Evolutionary conservation across 1,140 invertebrate species (phyloP).

Genomic region (Panagrolaimus sp.): DNA sequence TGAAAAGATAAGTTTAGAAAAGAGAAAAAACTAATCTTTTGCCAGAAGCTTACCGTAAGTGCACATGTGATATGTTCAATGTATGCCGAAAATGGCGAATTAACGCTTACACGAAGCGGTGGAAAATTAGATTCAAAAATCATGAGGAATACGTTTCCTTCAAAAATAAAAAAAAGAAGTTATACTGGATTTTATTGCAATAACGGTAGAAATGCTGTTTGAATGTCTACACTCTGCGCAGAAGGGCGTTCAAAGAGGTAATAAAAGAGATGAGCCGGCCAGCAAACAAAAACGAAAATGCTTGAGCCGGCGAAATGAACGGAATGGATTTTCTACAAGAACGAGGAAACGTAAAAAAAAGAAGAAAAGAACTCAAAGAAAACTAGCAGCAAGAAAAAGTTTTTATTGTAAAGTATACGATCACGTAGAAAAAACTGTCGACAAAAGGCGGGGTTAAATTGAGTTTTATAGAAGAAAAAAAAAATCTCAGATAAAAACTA

Average conservation of each 20-base stretch:
- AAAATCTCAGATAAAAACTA: too few species aligned
- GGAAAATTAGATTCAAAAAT: conserved; percentile 44
- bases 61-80: conserved; percentile 45
- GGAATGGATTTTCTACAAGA: conserved; percentile 3
- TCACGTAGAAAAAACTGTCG: conserved; percentile 7
- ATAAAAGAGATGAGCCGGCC: not conserved
- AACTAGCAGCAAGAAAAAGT: not conserved
- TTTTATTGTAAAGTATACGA: not conserved
- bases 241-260: not conserved
- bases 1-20: conserved; percentile 1
- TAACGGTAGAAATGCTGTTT: not conserved
- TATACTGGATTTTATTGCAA: not conserved
- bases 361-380: too few species aligned
- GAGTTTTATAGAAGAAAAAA: not conserved
- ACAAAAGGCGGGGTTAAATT: conserved; percentile 1
- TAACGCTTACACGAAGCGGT: conserved; percentile 35
- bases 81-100: conserved; percentile 49
- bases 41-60: conserved; percentile 27
- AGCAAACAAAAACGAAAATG: conserved; percentile 12
- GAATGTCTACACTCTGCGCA: too few species aligned
- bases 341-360: too few species aligned
- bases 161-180: conserved; percentile 13
- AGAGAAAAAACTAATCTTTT: not conserved
- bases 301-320: conserved; percentile 2
- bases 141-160: conserved; percentile 20